Conservation (phyloP, 2,797 vertebrate genomes). For the Gymnopithys bicolor region DNA sequence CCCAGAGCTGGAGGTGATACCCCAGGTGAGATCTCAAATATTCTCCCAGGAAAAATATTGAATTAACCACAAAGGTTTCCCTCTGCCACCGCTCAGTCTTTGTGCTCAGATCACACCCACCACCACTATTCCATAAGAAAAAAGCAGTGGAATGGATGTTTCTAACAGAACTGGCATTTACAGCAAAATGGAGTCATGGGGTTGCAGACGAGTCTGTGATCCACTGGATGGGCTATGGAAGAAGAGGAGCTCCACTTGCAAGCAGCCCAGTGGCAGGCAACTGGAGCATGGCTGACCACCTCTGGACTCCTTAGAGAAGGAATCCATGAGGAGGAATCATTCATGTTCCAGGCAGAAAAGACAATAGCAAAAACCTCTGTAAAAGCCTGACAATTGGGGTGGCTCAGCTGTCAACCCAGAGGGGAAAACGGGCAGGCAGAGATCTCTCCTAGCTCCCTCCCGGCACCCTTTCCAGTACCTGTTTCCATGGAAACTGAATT, state of each 20-base stretch:
- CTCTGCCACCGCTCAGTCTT: background rate
- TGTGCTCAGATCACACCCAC: fast-evolving
- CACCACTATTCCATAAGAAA: background rate
- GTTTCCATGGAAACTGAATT: conserved; percentile 65
- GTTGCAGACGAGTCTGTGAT: fast-evolving
- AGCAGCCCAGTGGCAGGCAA: fast-evolving
- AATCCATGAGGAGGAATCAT: background rate
- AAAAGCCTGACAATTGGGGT: background rate
- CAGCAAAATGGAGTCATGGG: fast-evolving
- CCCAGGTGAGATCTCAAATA: background rate
- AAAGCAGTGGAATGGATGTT: background rate
- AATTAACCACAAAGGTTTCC: background rate
- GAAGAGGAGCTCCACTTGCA: background rate
- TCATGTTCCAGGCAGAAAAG: background rate
- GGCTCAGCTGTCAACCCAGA: conserved; percentile 12
- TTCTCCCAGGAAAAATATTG: background rate
- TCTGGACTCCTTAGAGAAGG: background rate
- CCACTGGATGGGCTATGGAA: fast-evolving
- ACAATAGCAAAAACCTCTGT: background rate
- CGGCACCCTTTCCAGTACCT: background rate
- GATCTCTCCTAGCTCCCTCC: background rate
- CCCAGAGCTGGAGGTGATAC: background rate
- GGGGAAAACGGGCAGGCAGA: background rate
- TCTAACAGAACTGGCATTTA: background rate
- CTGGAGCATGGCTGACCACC: background rate